Evolutionary conservation across 2,888 invertebrate genomes (phyloP).

Genomic region (Hipparchia semele): DNA sequence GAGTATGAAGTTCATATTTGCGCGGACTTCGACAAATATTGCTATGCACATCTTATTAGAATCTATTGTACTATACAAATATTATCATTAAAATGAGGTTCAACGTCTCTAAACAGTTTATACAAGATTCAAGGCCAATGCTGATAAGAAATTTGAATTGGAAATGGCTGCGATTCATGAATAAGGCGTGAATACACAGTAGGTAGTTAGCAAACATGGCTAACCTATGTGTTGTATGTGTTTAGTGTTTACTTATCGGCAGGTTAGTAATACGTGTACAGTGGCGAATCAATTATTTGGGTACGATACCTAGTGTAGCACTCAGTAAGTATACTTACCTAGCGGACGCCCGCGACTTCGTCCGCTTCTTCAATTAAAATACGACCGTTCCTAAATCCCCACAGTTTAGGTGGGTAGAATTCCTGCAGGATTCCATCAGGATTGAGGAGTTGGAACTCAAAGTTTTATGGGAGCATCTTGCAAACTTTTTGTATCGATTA

Average conservation of each 20-base stretch:
- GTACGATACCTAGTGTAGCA: too few species aligned
- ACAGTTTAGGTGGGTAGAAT: too few species aligned
- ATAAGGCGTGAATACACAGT: constrained; percentile 6
- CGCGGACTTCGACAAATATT: constrained; percentile 16
- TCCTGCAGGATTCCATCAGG: too few species aligned
- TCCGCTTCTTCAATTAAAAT: too few species aligned
- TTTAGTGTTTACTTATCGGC: background rate
- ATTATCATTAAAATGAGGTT: constrained; percentile 24
- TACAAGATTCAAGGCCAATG: constrained; percentile 24
- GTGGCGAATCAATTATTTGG: too few species aligned
- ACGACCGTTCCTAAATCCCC: too few species aligned
- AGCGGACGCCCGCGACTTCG: too few species aligned
- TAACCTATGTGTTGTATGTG: background rate
- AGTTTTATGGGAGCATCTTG: too few species aligned
- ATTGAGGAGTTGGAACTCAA: too few species aligned
- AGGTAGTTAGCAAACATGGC: background rate
- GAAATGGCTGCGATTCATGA: constrained; percentile 15
- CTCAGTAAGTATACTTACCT: too few species aligned
- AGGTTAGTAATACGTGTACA: too few species aligned
- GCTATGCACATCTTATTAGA: constrained; percentile 6
- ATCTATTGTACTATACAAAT: constrained; percentile 15
- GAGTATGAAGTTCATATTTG: background rate
- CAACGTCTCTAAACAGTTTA: constrained; percentile 12
- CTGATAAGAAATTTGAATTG: constrained; percentile 25
- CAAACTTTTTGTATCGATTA: too few species aligned